Evolutionary conservation across 2,797 vertebrate genomes (phyloP), one percentile per base, ranked within the genome.

Genomic region (Falco concolor): DNA sequence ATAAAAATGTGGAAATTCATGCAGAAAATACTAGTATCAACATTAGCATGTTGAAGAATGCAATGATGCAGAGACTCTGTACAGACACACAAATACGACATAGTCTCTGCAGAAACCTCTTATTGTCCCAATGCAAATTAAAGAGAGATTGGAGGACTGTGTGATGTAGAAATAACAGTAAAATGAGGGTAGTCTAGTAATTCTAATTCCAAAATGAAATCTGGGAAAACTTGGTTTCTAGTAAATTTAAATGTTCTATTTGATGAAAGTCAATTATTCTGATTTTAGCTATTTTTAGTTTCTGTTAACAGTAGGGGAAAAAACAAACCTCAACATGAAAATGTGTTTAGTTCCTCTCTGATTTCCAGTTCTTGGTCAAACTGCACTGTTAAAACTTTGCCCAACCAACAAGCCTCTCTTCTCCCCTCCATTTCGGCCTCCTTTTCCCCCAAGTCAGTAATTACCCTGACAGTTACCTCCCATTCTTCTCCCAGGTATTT

Each of bases 31-130:
- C 57, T 59, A 81, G 77, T 65, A 79, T 87, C 50, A 64, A 89
- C 32, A 95, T 94, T 79, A 96, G 50, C 90, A 94, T 83, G 81
- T 73, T 72, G 73, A 80, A 85, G 81, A 95, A 93, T 64, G 61
- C 75, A 93, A 30, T 50, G 50, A 80, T 90, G 83, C 64, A 87
- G 77, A 84, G 77, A 54, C 30, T 92, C 65, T 77, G 28, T 69
- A 61, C 42, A 80, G 91, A 61, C 45, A 61, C 45, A 92, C 60
- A 75, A 93, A 87, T 69, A 80, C 2, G 3, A 74, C 47, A 70
- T 14, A 80, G 63, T 52, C 60, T 77, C 74, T 89, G 49, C 70
- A 79, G 67, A 89, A 44, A 63, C 17, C 13, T 61, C 32, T 54
- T 67, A 59, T 18, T 76, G 38, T 68, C 53, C 42, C 27, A 61